phyloP scores from a whole-genome alignment of 30 jellyfish, hydroid and myxozoan species.

The Hydractinia echinata region DNA sequence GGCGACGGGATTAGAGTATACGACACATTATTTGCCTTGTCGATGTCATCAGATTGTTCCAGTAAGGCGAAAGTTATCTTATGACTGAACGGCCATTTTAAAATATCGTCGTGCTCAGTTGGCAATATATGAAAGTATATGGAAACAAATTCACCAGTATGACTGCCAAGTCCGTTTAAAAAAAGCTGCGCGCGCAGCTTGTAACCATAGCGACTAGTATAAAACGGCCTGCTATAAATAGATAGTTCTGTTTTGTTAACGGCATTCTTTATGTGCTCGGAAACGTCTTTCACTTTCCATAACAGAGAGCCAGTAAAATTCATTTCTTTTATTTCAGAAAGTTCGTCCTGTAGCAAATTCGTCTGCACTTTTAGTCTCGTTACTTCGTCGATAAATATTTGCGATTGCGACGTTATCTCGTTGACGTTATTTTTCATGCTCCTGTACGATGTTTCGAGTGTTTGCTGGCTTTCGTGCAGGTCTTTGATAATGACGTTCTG shows the following conservation, averaged over 20 bases:
- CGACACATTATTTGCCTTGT: constrained; percentile 49
- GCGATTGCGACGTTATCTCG: constrained; percentile 1
- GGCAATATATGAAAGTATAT: constrained; percentile 64
- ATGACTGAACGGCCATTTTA: constrained; percentile 68
- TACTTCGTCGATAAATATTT: constrained; percentile 20
- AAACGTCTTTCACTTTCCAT: constrained; percentile 49
- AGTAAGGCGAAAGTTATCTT: constrained; percentile 63
- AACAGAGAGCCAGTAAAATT: constrained; percentile 55
- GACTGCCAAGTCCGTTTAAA: constrained; percentile 59
- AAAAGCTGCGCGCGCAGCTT: constrained; percentile 74
- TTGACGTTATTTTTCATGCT: constrained; percentile 9
- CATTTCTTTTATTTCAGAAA: constrained; percentile 34
- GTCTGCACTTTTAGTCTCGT: constrained; percentile 42
- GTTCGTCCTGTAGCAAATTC: constrained; percentile 32
- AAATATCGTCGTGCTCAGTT: constrained; percentile 65
- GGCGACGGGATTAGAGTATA: constrained; percentile 72
- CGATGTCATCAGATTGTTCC: constrained; percentile 59
- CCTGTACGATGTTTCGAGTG: constrained; percentile 12
- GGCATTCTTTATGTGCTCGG: constrained; percentile 51
- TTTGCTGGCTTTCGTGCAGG: constrained; percentile 21
- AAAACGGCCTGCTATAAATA: constrained; percentile 50
- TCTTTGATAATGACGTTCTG: constrained; percentile 30
- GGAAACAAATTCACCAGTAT: constrained; percentile 53
- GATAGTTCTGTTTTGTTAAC: constrained; percentile 49
- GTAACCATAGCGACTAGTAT: constrained; percentile 67